A percentile compares a stretch with the other conserved stretches of the same genome.
phyloP scores from a whole-genome alignment of 1,140 invertebrate genomes.

The Globodera rostochiensis region DNA sequence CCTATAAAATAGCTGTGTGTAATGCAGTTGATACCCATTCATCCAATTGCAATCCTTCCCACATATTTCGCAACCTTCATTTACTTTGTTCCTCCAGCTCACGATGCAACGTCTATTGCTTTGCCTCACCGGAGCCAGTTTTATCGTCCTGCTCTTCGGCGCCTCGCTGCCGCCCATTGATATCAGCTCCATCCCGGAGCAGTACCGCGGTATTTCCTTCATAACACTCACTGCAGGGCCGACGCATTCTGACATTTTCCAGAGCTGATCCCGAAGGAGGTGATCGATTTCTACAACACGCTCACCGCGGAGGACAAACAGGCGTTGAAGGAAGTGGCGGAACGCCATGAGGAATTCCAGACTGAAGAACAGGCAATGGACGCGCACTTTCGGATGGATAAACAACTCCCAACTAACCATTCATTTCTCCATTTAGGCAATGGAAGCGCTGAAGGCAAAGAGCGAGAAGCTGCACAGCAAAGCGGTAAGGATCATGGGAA shows the following conservation, averaged over 20 bases:
- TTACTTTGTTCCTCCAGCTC: no score
- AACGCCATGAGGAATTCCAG: slow-evolving; percentile 46
- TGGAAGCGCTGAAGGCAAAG: slow-evolving; percentile 52
- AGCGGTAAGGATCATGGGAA: not conserved
- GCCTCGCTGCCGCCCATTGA: not conserved
- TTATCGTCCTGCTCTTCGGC: not conserved
- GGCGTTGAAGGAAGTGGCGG: slow-evolving; percentile 51
- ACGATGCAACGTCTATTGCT: no score
- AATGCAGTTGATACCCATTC: no score
- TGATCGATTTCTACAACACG: slow-evolving; percentile 50
- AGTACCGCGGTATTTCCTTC: slow-evolving; percentile 15
- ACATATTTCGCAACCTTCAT: not conserved
- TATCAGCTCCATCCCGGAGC: slow-evolving; percentile 16
- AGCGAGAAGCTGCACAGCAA: slow-evolving; percentile 49
- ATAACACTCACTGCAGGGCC: not conserved
- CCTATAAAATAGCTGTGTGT: no score
- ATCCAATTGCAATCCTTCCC: not conserved
- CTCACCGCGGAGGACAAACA: slow-evolving; percentile 55
- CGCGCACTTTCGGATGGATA: slow-evolving; percentile 6
- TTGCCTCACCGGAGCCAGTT: no score
- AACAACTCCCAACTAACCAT: slow-evolving; percentile 11
- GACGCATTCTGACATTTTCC: not conserved
- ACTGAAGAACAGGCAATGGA: slow-evolving; percentile 30
- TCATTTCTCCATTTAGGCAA: slow-evolving; percentile 30
- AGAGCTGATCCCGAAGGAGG: slow-evolving; percentile 52